Conservation (phyloP, 2,113 vertebrate species). For the Osmerus mordax region DNA sequence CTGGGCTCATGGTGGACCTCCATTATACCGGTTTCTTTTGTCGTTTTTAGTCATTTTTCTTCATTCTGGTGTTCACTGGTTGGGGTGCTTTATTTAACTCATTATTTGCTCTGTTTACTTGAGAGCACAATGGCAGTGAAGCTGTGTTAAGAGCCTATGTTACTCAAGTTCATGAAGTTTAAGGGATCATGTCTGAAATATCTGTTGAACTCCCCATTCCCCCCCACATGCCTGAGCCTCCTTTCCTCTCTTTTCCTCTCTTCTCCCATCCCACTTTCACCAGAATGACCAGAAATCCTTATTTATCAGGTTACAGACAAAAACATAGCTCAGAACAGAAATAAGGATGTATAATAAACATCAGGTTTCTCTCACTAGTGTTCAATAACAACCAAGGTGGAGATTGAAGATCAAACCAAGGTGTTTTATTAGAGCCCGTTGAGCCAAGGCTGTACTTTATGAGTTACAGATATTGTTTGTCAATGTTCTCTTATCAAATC, state of each 20-base stretch:
- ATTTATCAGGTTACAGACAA: not conserved
- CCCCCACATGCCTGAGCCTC: not conserved
- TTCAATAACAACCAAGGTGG: not conserved
- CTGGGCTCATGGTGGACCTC: not conserved
- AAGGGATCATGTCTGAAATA: too few relatives aligned
- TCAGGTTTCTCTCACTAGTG: not conserved
- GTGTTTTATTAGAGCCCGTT: not conserved
- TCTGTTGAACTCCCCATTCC: too few relatives aligned
- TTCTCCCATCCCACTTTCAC: not conserved
- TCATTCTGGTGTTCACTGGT: constrained; percentile 10
- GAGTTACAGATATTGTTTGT: too few relatives aligned
- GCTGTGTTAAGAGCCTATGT: too few relatives aligned
- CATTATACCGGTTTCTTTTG: not conserved
- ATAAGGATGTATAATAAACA: not conserved
- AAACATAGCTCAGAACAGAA: too few relatives aligned
- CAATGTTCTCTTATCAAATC: not conserved
- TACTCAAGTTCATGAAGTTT: too few relatives aligned
- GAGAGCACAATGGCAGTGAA: too few relatives aligned
- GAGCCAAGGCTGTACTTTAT: not conserved
- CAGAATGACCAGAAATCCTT: not conserved
- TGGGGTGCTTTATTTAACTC: not conserved
- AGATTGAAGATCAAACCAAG: not conserved
- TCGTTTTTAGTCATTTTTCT: constrained; percentile 2
- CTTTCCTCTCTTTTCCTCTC: not conserved
- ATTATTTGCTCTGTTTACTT: too few relatives aligned